Conservation (phyloP, 2,888 invertebrate species). For the Pegoplata infirma region DNA sequence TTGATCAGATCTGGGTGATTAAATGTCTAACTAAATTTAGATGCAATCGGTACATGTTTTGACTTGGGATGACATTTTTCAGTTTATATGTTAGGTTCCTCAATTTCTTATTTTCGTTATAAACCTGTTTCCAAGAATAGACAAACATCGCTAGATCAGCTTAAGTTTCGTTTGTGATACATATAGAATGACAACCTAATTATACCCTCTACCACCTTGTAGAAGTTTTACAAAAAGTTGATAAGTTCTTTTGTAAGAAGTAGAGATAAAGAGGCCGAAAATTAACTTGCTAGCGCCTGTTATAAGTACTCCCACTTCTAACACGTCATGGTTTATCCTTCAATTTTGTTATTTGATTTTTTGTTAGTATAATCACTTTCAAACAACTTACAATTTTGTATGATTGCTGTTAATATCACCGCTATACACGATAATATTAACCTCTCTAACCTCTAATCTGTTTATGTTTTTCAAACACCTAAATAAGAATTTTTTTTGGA, state of each 20-base stretch:
- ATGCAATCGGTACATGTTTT: too few species aligned
- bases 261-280: conserved; percentile 63
- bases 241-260: conserved; percentile 34
- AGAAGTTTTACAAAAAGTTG: conserved; percentile 11
- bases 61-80: too few species aligned
- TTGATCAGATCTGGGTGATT: too few species aligned
- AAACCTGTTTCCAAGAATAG: too few species aligned
- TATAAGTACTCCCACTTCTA: conserved; percentile 63
- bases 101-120: too few species aligned
- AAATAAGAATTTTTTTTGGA: neutral
- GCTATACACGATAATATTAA: conserved; percentile 24
- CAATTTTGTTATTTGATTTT: conserved; percentile 28
- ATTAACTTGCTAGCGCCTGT: conserved; percentile 73
- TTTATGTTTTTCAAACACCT: neutral
- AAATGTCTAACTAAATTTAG: too few species aligned
- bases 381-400: conserved; percentile 45
- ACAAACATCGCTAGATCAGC: too few species aligned
- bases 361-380: conserved; percentile 56
- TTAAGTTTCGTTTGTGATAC: too few species aligned
- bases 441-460: neutral
- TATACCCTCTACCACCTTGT: too few species aligned
- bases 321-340: conserved; percentile 61
- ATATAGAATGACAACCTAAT: too few species aligned
- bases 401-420: conserved; percentile 54
- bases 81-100: too few species aligned